Base-by-base conservation (phyloP, 2,888 invertebrate species). In the Liopterus haemorrhoidalis region DNA sequence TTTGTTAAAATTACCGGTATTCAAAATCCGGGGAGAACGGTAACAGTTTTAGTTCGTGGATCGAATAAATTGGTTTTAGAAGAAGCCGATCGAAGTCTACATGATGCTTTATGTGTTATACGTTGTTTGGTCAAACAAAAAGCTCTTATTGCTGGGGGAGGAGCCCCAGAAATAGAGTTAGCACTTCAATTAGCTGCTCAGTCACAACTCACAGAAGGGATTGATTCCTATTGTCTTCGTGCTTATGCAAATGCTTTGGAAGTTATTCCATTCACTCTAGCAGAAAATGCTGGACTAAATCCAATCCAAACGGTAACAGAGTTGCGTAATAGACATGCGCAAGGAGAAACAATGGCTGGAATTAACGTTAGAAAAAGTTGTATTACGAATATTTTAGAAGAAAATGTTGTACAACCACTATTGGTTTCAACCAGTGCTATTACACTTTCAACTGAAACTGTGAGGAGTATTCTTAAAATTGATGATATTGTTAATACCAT, bases 401-500 rank as follows among this genome's bases (percentile, higher is more conserved):
- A 99, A 71, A 88, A 93, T 72, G 97, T 99, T 46, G 83, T 99
- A 47, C 99, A 99, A 70, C 99, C 99, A 32, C 76, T 99, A 57
- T 78, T 97, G 62, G 99, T 99, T 40, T 91, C 93, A 45, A 83
- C 83, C 38, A 93, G 92, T 56, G 93, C 95, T 36, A 82, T 99
- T 55, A 90, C 84, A 42, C 79, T 99, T 58, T 87, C 99, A 51
- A 86, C 97, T 0, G 99, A 99, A 74, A 96, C 96, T 38, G 91
- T 97, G 50, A 82, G 96, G 59, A 91, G 93, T 59, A 96, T 99
- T 70, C 78, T 99, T 64, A 99, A 99, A 75, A 99, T 99, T 61
- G 99, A 99, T 70, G 99, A 99, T 71, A 96, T 99, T 69, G 93
- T 97, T n/a, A n/a, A n/a, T n/a, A n/a, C n/a, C n/a, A n/a, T n/a